Base-by-base conservation (phyloP, 2,797 vertebrate species). In the Dryobates pubescens region DNA sequence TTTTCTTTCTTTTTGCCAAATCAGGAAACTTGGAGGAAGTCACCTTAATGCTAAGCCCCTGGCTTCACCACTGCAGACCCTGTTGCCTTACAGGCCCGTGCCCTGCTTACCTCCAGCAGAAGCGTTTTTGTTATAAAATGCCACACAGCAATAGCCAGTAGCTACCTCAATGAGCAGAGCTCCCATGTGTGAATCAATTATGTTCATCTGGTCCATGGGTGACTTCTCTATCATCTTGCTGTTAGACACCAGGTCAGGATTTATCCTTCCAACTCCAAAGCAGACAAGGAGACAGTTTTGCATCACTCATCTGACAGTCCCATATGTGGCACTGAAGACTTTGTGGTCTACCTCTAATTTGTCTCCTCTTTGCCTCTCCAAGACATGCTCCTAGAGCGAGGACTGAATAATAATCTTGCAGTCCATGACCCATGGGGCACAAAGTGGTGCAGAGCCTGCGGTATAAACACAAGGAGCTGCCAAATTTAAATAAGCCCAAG, bases 401-500 rank as follows among this genome's bases (percentile, higher is more conserved):
- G 53, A 86, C 0, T 75, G 76, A 92, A 73, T 64, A 72, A 87
- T 19, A 86, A 93, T 56, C 32, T 34, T 56, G 43, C 67, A 43
- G 36, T 34, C 77, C 9, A 0, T 49, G 75, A 89, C 88, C 84
- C 0, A 0, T 7, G 34, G 49, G 19, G 76, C 85, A 93, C 36
- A 58, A 27, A 17, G n/a, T 36, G 68, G 32, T 56, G 41, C 88
- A 82, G 47, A 89, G 57, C 38, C 91, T 61, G 86, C 13, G 9
- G 59, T 64, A 65, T 80, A 91, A 96, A 88, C 41, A 90, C 0
- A 1, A 79, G 78, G 68, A 93, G 38, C 83, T 97, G 70, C 65
- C 63, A 90, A 51, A 94, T 95, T 96, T 91, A 94, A 96, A 93
- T 68, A 94, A 96, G 79, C 79, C 92, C 94, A 96, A 95, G 56